Evolutionary conservation across 2,888 invertebrate species (phyloP), one percentile per base, ranked within the genome.

Genomic region (Octonoba sinensis): DNA sequence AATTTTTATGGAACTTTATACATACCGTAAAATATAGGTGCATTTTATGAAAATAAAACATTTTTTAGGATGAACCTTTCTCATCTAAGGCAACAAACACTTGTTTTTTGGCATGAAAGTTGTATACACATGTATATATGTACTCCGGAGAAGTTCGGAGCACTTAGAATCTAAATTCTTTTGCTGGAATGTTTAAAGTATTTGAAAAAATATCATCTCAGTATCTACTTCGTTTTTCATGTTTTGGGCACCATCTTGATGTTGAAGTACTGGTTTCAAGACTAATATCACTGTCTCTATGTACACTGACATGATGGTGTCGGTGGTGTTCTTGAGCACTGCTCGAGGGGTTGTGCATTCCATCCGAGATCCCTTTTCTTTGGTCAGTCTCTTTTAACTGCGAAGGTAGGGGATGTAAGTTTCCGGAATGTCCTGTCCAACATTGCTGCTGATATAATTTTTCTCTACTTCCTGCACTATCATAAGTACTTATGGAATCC

Each of bases 401-500:
- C 0, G 49, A 60, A 1, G 66, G 62, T 0, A 57, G 22, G 15
- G 64, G 57, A 13, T 72, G 76, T 15, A 64, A 56, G n/a, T 36
- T 72, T 1, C 49, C 47, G 0, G 82, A 76, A 22, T 82, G 82
- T 54, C 82, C 76, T 24, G 66, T 65, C 72, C 72, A 73, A n/a
- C 73, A 73, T 24, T 82, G 82, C n/a, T 70, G 70, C 24, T 82
- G 75, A 49, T 82, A 82, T 13, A 82, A 62, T 44, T 74, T 82
- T 27, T 82, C 82, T 59, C 82, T 20, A 46, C 82, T 82, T 22
- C 82, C 82, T 22, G 65, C 75, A 18, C 76, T 82, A 46, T 82
- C 82, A 27, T 82, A 82, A 15, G 82, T 82, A 47, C 82, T 82
- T 47, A 82, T 22, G 8, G 82, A 82, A n/a, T 82, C 82, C 27